phyloP scores from a whole-genome alignment of 2,888 invertebrate species.

The Synanthedon vespiformis region DNA sequence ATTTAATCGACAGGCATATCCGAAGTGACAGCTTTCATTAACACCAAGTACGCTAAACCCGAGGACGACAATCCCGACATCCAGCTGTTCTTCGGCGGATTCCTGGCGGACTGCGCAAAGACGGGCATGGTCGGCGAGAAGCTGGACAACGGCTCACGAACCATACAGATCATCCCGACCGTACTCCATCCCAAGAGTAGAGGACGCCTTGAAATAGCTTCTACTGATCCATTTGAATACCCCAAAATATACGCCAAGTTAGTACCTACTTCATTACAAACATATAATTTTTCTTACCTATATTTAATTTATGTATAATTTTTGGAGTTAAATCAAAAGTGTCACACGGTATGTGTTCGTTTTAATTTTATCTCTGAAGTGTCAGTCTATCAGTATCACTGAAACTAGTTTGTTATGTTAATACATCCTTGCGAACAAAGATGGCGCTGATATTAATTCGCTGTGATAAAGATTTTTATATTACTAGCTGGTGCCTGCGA shows the following conservation, averaged over 20 bases:
- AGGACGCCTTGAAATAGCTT: constrained; percentile 80
- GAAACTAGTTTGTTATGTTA: too few species aligned
- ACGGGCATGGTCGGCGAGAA: constrained; percentile 89
- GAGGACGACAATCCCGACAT: constrained; percentile 84
- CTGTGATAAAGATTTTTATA: too few species aligned
- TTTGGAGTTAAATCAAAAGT: too few species aligned
- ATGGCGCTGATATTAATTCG: too few species aligned
- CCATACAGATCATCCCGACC: constrained; percentile 81
- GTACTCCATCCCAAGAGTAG: constrained; percentile 88
- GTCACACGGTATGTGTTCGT: too few species aligned
- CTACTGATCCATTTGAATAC: constrained; percentile 81
- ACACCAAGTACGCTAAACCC: constrained; percentile 82
- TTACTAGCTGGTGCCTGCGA: too few species aligned
- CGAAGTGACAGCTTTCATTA: constrained; percentile 87
- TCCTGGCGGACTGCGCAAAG: constrained; percentile 85
- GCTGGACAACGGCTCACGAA: constrained; percentile 75
- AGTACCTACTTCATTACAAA: too few species aligned
- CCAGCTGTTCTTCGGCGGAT: constrained; percentile 89
- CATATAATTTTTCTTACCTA: too few species aligned
- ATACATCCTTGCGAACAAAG: too few species aligned
- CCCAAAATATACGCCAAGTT: constrained; percentile 87
- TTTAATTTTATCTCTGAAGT: too few species aligned
- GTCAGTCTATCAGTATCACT: too few species aligned
- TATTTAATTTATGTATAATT: too few species aligned
- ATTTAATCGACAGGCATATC: constrained; percentile 71